Evolutionary conservation across 2,888 invertebrate species (phyloP).

Genomic region (Drosophila pseudotalamancana): DNA sequence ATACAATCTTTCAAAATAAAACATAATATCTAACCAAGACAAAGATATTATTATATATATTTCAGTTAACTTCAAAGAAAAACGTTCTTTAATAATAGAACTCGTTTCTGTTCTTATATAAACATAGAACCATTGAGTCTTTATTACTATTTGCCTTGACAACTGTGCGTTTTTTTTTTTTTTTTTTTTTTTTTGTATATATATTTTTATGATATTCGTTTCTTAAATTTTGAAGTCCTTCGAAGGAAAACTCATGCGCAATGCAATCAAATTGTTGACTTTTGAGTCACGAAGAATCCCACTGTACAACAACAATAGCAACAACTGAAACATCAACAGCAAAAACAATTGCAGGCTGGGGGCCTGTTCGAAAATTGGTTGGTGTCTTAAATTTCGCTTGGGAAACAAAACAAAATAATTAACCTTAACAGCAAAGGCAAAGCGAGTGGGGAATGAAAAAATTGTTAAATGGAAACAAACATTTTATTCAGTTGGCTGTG

Average conservation of each 20-base stretch:
- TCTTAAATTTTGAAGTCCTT: neutral
- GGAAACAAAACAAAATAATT: constrained; percentile 39
- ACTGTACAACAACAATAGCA: neutral
- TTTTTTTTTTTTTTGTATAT: no score
- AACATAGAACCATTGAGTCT: no score
- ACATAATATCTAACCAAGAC: no score
- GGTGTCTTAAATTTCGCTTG: constrained; percentile 16
- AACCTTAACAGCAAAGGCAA: constrained; percentile 10
- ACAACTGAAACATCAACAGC: constrained; percentile 2
- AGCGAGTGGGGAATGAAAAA: constrained; percentile 27
- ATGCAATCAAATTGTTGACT: constrained; percentile 5
- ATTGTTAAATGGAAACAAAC: constrained; percentile 43
- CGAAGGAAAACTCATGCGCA: neutral
- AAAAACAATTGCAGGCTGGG: constrained; percentile 1
- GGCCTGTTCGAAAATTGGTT: constrained; percentile 10
- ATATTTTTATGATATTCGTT: no score
- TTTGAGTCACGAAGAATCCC: neutral
- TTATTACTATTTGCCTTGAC: no score
- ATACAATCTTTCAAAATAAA: no score
- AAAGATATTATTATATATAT: no score
- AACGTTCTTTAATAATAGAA: no score
- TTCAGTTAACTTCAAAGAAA: no score
- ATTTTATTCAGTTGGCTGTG: constrained; percentile 51
- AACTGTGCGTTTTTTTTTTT: no score
- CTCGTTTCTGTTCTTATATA: no score